These are phyloP conservation scores for Sinocyclocheilus anshuiensis DNA, from an alignment of 2,113 vertebrate species.

Conservation along the genomic window DNA sequence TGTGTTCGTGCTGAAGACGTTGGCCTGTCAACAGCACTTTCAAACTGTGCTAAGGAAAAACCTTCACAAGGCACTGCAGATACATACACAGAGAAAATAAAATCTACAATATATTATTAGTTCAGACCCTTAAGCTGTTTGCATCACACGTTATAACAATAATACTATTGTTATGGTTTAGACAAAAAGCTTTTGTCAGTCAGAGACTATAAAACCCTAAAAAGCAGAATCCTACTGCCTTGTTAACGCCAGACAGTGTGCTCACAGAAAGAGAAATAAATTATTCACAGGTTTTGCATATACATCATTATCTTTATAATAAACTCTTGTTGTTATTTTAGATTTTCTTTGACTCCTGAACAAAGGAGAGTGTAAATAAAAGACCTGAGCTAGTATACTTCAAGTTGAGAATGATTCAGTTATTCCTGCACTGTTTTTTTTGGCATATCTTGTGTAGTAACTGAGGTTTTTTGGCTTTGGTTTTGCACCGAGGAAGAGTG, in stretches of 20 bases:
- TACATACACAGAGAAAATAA: constrained; percentile 32
- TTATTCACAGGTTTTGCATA: constrained; percentile 81
- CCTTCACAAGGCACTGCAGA: constrained; percentile 56
- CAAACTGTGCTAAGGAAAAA: constrained; percentile 23
- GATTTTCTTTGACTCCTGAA: constrained; percentile 72
- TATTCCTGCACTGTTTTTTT: constrained; percentile 65
- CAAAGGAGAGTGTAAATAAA: constrained; percentile 70
- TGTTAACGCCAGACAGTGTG: constrained; percentile 72
- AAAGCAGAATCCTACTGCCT: constrained; percentile 76
- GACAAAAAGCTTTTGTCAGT: constrained; percentile 73
- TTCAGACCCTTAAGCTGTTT: constrained; percentile 49
- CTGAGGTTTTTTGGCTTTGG: constrained; percentile 86
- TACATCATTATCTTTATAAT: constrained; percentile 64
- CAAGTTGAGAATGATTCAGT: constrained; percentile 71
- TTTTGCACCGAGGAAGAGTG: constrained; percentile 62
- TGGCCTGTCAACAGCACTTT: neutral
- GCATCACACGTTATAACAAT: constrained; percentile 67
- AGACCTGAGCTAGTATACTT: constrained; percentile 82
- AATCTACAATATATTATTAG: constrained; percentile 39
- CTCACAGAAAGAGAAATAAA: constrained; percentile 79
- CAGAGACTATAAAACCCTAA: constrained; percentile 72
- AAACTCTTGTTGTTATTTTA: constrained; percentile 70
- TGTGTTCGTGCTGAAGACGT: neutral
- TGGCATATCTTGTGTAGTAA: constrained; percentile 81
- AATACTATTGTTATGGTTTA: constrained; percentile 65